Conservation (phyloP, 2,113 vertebrate genomes). For the Indri indri region DNA sequence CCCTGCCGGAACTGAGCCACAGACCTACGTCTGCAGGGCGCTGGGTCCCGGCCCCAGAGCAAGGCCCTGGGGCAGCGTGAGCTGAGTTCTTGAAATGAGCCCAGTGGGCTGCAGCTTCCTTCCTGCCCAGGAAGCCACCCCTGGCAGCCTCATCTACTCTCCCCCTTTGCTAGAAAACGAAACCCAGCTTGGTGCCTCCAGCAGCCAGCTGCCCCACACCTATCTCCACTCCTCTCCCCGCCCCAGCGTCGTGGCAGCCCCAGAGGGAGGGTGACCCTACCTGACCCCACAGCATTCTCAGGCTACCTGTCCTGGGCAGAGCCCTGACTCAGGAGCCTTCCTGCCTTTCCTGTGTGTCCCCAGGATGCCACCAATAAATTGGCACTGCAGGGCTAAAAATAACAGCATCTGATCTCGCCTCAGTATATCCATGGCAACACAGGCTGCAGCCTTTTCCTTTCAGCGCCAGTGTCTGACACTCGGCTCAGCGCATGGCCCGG, state of each 20-base stretch:
- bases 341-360: slow-evolving; percentile 69
- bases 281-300: neutral
- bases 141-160: neutral
- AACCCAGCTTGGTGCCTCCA: neutral
- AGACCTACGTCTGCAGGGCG: neutral
- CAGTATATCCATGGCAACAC: slow-evolving; percentile 86
- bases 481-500: neutral
- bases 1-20: neutral
- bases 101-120: neutral
- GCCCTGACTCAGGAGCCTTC: slow-evolving; percentile 43
- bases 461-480: slow-evolving; percentile 72
- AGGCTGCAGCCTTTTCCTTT: slow-evolving; percentile 81
- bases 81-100: neutral
- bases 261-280: neutral
- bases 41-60: neutral
- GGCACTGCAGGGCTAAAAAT: slow-evolving; percentile 83
- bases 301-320: slow-evolving; percentile 33
- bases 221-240: neutral
- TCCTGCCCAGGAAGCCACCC: neutral
- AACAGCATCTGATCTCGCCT: slow-evolving; percentile 78
- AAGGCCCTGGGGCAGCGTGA: neutral
- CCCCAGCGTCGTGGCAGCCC: neutral
- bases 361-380: slow-evolving; percentile 81
- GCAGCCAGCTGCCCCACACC: neutral
- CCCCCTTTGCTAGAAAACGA: neutral